A percentile compares a stretch with the other conserved stretches of the same genome.
These are phyloP conservation scores for Zeus faber DNA, from an alignment of 2,113 vertebrate species.

Conservation along the genomic window DNA sequence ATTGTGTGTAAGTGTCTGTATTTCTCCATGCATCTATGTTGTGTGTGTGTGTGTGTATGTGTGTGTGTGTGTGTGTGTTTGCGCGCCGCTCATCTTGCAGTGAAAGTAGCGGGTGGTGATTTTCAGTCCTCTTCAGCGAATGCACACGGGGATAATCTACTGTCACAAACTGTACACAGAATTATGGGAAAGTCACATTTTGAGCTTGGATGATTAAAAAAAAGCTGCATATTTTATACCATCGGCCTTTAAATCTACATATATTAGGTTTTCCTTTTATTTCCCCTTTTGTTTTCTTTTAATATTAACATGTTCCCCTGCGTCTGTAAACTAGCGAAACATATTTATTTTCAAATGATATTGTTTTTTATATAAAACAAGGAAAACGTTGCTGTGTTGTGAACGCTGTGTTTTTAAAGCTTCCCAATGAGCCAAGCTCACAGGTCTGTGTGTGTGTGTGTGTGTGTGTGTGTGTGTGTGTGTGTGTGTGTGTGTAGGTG, in stretches of 20 bases:
- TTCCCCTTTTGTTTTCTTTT: too few relatives aligned
- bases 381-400: slow-evolving; percentile 69
- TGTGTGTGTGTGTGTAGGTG: too few relatives aligned
- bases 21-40: slow-evolving; percentile 38
- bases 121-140: slow-evolving; percentile 28
- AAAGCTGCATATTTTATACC: slow-evolving; percentile 51
- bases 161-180: slow-evolving; percentile 46
- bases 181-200: slow-evolving; percentile 24
- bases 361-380: slow-evolving; percentile 80
- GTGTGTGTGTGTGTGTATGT: slow-evolving; percentile 31
- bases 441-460: not conserved
- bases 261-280: slow-evolving; percentile 64
- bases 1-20: not conserved
- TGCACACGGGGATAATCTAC: slow-evolving; percentile 56
- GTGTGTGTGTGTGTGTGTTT: not conserved
- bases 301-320: slow-evolving; percentile 74
- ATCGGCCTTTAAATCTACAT: slow-evolving; percentile 56
- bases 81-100: slow-evolving; percentile 13
- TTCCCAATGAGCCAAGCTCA: not conserved
- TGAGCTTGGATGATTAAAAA: slow-evolving; percentile 41
- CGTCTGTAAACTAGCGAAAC: slow-evolving; percentile 75
- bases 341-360: slow-evolving; percentile 83
- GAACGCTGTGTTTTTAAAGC: slow-evolving; percentile 62
- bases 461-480: too few relatives aligned
- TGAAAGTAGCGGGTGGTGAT: slow-evolving; percentile 30